Base-by-base conservation (phyloP, 2,888 invertebrate genomes). In the Schizaphis graminum region DNA sequence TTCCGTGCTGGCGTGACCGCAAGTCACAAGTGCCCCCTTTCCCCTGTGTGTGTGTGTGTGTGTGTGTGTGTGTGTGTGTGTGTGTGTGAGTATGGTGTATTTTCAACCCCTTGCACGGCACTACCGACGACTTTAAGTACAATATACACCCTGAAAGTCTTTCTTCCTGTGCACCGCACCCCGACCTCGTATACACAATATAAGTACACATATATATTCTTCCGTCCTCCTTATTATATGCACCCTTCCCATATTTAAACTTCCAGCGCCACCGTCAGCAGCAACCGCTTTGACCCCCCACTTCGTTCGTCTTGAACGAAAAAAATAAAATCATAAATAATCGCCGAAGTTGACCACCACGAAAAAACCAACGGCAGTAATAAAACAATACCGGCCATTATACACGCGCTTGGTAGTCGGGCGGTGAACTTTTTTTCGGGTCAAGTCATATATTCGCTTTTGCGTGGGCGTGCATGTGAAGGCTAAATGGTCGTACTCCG, bases 1-100 rank as follows among this genome's bases (percentile, higher is more conserved):
- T 93, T 90, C 35, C 85, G 89, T 90, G 57, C 93, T 84, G 89
- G 85, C 93, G 92, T 93, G 88, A 89, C 92, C 92, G 56, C 67
- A 67, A 88, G 53, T 7, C n/a, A 53, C 35, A 53, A 49, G 88
- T 53, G 35, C 77, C 35, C 77, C 35, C 77, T 16, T 35, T 16
- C 67, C n/a, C 3, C 7, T 56, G 21, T 57, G 57, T 8, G 57
- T 57, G 26, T n/a, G 26, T 57, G 56, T 56, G 56, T 24, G 56
- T 56, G 24, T 56, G 56, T 56, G 56, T 56, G 57, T 57, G 57
- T 57, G 24, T 28, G 57, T 28, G 26, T 28, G 61, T 28, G 61
- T n/a, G 67, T 67, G n/a, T 41, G 41, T 44, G 41, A n/a, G n/a
- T n/a, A n/a, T 56, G 24, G 57, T 67, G n/a, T 67, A 16, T 67